Evolutionary conservation across 2,888 invertebrate genomes (phyloP).

Genomic region (Thymelicus acteon): DNA sequence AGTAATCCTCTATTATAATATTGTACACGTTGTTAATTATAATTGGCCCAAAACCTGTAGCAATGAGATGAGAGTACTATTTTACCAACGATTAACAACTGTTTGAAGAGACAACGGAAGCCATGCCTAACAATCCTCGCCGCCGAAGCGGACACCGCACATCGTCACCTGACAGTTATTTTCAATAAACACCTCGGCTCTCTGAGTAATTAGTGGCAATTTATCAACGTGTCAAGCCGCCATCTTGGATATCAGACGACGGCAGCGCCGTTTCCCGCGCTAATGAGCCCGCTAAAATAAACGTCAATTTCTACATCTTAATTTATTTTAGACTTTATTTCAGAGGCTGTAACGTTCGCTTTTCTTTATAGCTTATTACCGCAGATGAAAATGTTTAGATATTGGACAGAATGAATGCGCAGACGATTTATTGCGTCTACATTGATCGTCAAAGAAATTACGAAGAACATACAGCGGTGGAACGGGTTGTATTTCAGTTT

Average conservation of each 20-base stretch:
- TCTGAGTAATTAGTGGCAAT: conserved; percentile 80
- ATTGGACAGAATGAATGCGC: conserved; percentile 45
- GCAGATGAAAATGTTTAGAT: conserved; percentile 31
- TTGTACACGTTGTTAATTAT: too few species aligned
- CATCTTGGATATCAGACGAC: conserved; percentile 55
- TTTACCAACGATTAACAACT: conserved; percentile 36
- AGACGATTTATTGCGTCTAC: conserved; percentile 55
- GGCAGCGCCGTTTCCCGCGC: conserved; percentile 51
- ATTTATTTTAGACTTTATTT: conserved; percentile 33
- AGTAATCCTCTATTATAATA: too few species aligned
- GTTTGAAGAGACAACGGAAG: conserved; percentile 38
- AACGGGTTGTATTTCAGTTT: conserved; percentile 59
- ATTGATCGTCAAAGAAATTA: conserved; percentile 56
- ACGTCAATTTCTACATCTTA: conserved; percentile 52
- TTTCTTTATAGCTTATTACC: conserved; percentile 34
- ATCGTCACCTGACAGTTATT: conserved; percentile 75
- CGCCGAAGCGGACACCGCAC: conserved; percentile 64
- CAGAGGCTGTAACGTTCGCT: conserved; percentile 41
- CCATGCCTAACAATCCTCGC: conserved; percentile 45
- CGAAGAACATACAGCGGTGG: conserved; percentile 52
- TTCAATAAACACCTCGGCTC: conserved; percentile 79
- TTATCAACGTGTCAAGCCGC: conserved; percentile 76
- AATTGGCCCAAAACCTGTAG: conserved; percentile 16
- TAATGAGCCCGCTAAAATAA: conserved; percentile 72
- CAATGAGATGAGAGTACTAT: conserved; percentile 21